Percentiles rank a stretch among this genome's conserved stretches.
These are phyloP conservation scores for Noturus placidus DNA, from an alignment of 2,113 vertebrate genomes.

Conservation along the genomic window DNA sequence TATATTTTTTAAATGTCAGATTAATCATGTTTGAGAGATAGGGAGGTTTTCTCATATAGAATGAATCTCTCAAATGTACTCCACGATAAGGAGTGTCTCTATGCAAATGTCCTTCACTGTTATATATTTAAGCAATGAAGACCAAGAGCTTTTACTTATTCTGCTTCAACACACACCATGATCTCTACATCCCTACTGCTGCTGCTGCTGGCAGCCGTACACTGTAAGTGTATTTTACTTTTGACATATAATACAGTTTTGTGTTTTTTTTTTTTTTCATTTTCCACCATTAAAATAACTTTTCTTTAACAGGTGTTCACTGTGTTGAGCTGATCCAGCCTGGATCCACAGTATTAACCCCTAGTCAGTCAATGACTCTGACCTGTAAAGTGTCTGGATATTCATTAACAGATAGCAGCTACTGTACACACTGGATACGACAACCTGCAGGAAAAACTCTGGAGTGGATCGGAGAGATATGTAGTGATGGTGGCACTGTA, in stretches of 20 bases:
- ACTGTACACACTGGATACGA: neutral
- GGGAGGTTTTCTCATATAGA: no score
- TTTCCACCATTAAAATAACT: neutral
- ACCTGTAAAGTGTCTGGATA: slow-evolving; percentile 35
- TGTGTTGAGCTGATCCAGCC: slow-evolving; percentile 10
- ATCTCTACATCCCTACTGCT: neutral
- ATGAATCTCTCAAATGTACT: no score
- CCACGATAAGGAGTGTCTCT: neutral
- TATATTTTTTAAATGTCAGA: no score
- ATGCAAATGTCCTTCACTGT: neutral
- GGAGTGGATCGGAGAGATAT: neutral
- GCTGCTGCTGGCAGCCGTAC: neutral
- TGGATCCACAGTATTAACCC: neutral
- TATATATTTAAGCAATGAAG: neutral
- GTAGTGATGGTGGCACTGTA: fast-evolving
- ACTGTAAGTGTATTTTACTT: neutral
- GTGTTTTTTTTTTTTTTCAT: neutral
- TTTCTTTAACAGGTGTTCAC: no score
- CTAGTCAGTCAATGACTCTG: slow-evolving; percentile 9
- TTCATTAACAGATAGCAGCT: neutral
- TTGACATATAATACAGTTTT: neutral
- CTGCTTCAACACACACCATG: no score
- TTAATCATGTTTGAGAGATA: no score
- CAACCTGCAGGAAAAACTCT: neutral
- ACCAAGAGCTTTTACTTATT: no score